These are phyloP conservation scores for Mus spicilegus DNA, from an alignment of 2,113 vertebrate species.

Conservation along the genomic window DNA sequence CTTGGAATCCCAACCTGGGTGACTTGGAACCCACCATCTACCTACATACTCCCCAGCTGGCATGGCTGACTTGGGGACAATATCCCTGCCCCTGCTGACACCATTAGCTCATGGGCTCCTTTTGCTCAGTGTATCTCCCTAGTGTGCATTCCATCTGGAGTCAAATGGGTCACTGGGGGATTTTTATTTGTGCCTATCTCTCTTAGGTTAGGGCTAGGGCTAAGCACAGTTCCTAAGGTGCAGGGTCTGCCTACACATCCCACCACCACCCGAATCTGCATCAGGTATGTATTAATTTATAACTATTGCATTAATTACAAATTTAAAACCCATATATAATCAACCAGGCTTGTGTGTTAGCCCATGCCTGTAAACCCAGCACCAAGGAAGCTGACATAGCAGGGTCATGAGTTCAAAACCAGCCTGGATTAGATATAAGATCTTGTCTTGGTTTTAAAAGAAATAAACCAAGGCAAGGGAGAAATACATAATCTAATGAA, in stretches of 20 bases:
- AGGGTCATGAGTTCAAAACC: not conserved
- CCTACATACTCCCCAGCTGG: not conserved
- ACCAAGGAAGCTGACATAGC: not conserved
- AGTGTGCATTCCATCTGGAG: not conserved
- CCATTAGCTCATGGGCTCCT: fast-evolving
- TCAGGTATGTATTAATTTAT: no score
- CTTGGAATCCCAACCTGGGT: no score
- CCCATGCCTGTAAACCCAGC: not conserved
- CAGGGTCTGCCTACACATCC: fast-evolving
- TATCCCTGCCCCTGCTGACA: no score
- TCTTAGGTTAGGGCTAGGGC: not conserved
- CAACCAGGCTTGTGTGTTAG: not conserved
- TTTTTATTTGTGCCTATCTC: not conserved
- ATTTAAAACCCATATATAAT: not conserved
- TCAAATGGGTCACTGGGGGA: fast-evolving
- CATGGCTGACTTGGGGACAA: fast-evolving
- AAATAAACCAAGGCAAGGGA: no score
- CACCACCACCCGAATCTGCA: fast-evolving
- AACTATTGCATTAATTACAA: no score
- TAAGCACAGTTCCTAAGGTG: no score
- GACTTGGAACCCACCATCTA: fast-evolving
- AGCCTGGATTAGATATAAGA: not conserved
- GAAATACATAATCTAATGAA: fast-evolving
- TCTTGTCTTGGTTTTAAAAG: not conserved
- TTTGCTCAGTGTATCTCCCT: fast-evolving